Percentiles rank a stretch among this genome's conserved stretches.
phyloP scores from a whole-genome alignment of 2,888 invertebrate genomes.

The Plagodis pulveraria region DNA sequence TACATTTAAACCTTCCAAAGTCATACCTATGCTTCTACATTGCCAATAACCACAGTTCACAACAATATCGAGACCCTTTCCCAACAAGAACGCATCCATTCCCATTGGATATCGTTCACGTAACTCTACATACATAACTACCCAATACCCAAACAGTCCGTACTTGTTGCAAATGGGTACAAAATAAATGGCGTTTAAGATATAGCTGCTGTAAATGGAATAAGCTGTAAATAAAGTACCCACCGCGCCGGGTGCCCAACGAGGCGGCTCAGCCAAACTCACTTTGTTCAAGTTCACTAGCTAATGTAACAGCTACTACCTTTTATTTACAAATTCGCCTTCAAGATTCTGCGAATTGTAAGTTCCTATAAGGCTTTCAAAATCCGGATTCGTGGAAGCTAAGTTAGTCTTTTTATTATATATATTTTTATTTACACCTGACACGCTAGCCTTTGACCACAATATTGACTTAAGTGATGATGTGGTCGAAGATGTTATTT shows the following conservation, averaged over 20 bases:
- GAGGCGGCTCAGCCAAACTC: conserved; percentile 59
- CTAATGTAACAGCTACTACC: conserved; percentile 2
- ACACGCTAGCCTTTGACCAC: too few relatives aligned
- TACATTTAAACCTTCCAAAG: too few relatives aligned
- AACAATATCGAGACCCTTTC: conserved; percentile 1
- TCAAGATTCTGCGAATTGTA: too few relatives aligned
- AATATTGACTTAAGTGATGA: too few relatives aligned
- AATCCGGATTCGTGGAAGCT: too few relatives aligned
- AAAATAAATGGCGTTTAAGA: conserved; percentile 41
- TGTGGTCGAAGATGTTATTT: too few relatives aligned
- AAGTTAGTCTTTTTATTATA: too few relatives aligned
- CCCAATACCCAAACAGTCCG: conserved; percentile 13
- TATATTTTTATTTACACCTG: too few relatives aligned
- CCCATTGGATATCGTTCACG: conserved; percentile 2
- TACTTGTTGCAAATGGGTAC: conserved; percentile 38
- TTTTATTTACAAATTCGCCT: background rate
- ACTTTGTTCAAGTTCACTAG: conserved; percentile 41
- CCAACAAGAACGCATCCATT: conserved; percentile 6
- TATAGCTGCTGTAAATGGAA: conserved; percentile 42
- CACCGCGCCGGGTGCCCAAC: conserved; percentile 64
- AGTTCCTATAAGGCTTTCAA: too few relatives aligned
- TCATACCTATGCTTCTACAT: background rate
- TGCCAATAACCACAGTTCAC: background rate
- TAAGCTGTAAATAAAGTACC: conserved; percentile 68
- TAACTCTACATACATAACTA: conserved; percentile 8